A percentile compares a stretch with the other conserved stretches of the same genome.
phyloP scores from a whole-genome alignment of 1,140 invertebrate genomes.

The Leucophenga varia region DNA sequence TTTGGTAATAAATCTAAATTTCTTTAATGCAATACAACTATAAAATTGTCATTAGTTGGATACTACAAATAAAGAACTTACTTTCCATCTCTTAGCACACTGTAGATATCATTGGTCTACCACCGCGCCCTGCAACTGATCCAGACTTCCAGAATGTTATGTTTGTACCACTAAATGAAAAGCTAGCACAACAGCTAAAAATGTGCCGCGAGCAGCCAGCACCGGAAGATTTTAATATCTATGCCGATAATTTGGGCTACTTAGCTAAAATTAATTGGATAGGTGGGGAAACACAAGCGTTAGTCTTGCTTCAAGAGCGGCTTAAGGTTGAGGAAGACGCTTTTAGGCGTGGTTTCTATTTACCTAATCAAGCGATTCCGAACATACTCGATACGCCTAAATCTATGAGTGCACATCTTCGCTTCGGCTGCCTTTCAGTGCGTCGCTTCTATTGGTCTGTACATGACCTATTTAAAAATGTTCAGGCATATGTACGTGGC shows the following conservation, averaged over 20 bases:
- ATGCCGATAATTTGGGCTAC: constrained; percentile 54
- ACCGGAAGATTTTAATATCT: constrained; percentile 64
- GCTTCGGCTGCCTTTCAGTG: constrained; percentile 68
- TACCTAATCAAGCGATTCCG: constrained; percentile 70
- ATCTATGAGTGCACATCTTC: constrained; percentile 68
- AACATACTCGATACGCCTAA: constrained; percentile 68
- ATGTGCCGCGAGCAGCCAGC: constrained; percentile 60
- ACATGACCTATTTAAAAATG: constrained; percentile 63
- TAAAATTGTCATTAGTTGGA: neutral
- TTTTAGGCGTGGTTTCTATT: constrained; percentile 62
- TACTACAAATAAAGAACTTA: neutral
- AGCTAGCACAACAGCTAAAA: constrained; percentile 55
- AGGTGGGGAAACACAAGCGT: constrained; percentile 70
- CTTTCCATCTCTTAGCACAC: constrained; percentile 59
- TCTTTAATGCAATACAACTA: neutral
- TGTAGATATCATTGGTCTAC: constrained; percentile 63
- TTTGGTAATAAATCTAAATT: constrained; percentile 55
- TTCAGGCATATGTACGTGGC: constrained; percentile 57
- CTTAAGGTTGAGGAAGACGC: constrained; percentile 63
- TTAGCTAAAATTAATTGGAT: constrained; percentile 57
- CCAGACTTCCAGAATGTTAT: constrained; percentile 59
- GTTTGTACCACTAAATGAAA: constrained; percentile 58
- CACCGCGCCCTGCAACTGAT: constrained; percentile 61
- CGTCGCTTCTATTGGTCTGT: constrained; percentile 67
- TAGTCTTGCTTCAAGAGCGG: constrained; percentile 60